phyloP scores from a whole-genome alignment of 2,888 invertebrate genomes.

The Mesorhabditis spiculigera region DNA sequence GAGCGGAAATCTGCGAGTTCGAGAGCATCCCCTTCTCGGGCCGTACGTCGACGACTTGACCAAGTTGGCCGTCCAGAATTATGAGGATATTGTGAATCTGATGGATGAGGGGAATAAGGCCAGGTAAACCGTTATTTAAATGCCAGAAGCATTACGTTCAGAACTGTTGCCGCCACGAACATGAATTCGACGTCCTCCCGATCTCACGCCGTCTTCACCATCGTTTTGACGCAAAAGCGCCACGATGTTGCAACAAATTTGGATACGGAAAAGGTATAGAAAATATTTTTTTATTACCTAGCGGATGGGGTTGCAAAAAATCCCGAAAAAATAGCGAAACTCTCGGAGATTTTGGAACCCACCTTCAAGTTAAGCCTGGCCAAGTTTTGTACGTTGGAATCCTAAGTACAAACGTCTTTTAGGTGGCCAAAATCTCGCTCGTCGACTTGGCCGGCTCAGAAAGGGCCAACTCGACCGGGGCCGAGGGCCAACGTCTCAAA shows the following conservation, averaged over 20 bases:
- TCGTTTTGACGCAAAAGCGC: conserved; percentile 93
- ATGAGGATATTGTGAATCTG: conserved; percentile 91
- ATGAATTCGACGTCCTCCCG: conserved; percentile 99
- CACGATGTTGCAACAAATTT: conserved; percentile 82
- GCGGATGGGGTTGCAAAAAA: too few species aligned
- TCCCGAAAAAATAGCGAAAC: too few species aligned
- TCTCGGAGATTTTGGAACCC: too few species aligned
- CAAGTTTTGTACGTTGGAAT: conserved; percentile 9
- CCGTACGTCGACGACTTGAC: conserved; percentile 98
- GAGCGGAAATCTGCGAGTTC: conserved; percentile 78
- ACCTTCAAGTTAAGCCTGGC: not conserved
- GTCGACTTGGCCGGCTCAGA: conserved; percentile 98
- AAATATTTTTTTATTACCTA: too few species aligned
- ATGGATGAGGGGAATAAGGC: conserved; percentile 99
- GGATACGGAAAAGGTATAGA: conserved; percentile 79
- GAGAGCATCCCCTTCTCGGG: conserved; percentile 94
- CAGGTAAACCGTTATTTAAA: conserved; percentile 65
- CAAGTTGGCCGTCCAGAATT: conserved; percentile 92
- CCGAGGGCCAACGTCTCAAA: conserved; percentile 92
- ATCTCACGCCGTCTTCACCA: conserved; percentile 98
- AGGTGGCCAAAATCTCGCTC: conserved; percentile 82
- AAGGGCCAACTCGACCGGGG: conserved; percentile 95
- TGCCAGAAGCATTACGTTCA: conserved; percentile 56
- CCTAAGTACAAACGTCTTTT: not conserved
- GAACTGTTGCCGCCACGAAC: conserved; percentile 99